Percentiles rank a stretch among this genome's conserved stretches.
phyloP scores from a whole-genome alignment of 2,113 vertebrate species.

The Aplodontia rufa region DNA sequence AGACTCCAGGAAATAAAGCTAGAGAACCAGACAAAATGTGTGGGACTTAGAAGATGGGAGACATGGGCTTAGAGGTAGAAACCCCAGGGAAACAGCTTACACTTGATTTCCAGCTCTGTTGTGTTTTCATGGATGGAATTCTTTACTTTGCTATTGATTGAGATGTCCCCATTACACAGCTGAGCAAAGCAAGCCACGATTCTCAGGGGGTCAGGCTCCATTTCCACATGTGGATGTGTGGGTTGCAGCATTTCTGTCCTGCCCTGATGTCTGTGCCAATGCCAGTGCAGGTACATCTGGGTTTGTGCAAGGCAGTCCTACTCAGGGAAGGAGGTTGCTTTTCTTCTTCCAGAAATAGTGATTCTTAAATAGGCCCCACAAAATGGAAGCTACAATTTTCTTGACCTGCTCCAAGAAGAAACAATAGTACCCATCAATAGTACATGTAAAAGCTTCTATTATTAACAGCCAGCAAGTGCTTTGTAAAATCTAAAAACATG shows the following conservation, averaged over 20 bases:
- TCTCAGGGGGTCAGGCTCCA: not conserved
- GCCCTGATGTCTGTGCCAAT: not conserved
- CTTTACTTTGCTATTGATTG: not conserved
- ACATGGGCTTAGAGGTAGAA: not conserved
- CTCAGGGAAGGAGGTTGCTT: not conserved
- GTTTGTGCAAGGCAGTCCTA: not conserved
- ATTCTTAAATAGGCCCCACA: not conserved
- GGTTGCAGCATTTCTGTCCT: not conserved
- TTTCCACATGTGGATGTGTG: not conserved
- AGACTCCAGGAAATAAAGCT: not conserved
- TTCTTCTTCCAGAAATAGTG: not conserved
- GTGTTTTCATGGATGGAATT: not conserved
- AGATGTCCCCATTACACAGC: not conserved
- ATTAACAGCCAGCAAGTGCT: constrained; percentile 12
- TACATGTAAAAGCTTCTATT: constrained; percentile 16
- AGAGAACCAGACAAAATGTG: not conserved
- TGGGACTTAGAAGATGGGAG: not conserved
- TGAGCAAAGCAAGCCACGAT: not conserved
- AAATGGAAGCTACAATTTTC: constrained; percentile 2
- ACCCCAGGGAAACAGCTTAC: not conserved
- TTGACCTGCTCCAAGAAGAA: not conserved
- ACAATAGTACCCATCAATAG: not conserved
- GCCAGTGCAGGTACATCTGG: not conserved
- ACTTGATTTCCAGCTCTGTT: not conserved
- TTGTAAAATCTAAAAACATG: constrained; percentile 27